These are phyloP conservation scores for Sycobia sp. DNA, from an alignment of 1,140 invertebrate genomes.

Conservation along the genomic window DNA sequence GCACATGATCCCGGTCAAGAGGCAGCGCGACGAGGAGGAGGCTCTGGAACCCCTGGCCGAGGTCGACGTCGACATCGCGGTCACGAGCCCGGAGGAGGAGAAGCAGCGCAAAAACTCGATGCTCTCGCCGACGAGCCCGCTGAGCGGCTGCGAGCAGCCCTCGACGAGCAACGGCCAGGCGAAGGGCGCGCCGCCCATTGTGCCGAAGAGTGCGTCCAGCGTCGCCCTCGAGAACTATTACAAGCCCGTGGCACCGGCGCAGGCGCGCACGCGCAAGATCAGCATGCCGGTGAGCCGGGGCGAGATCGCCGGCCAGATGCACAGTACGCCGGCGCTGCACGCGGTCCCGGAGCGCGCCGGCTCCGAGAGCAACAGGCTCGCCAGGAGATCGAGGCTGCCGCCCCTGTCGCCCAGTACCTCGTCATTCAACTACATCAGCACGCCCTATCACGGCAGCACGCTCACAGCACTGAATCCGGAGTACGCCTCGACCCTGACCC, in stretches of 20 bases:
- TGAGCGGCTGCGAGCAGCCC: conserved; percentile 1
- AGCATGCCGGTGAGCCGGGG: conserved; percentile 59
- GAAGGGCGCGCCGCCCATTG: conserved; percentile 37
- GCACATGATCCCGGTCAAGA: conserved; percentile 67
- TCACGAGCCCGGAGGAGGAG: conserved; percentile 20
- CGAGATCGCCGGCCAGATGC: conserved; percentile 63
- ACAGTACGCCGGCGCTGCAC: conserved; percentile 66
- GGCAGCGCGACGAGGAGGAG: conserved; percentile 34
- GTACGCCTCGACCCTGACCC: conserved; percentile 75
- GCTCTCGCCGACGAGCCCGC: conserved; percentile 17
- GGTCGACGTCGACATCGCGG: conserved; percentile 33
- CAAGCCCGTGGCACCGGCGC: conserved; percentile 51
- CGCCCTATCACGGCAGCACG: conserved; percentile 82
- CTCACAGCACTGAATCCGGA: conserved; percentile 78
- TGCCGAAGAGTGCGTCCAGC: conserved; percentile 64
- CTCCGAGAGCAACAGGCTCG: conserved; percentile 43
- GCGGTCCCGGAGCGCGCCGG: conserved; percentile 62
- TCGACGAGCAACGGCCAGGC: conserved; percentile 33
- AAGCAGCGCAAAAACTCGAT: conserved; percentile 9
- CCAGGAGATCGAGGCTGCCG: conserved; percentile 54
- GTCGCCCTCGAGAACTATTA: conserved; percentile 64
- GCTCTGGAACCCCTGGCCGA: conserved; percentile 31
- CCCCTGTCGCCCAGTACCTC: conserved; percentile 75
- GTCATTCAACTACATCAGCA: conserved; percentile 82
- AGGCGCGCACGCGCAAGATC: conserved; percentile 62